Conservation (phyloP, 2,888 invertebrate species). For the Anorthoa munda region DNA sequence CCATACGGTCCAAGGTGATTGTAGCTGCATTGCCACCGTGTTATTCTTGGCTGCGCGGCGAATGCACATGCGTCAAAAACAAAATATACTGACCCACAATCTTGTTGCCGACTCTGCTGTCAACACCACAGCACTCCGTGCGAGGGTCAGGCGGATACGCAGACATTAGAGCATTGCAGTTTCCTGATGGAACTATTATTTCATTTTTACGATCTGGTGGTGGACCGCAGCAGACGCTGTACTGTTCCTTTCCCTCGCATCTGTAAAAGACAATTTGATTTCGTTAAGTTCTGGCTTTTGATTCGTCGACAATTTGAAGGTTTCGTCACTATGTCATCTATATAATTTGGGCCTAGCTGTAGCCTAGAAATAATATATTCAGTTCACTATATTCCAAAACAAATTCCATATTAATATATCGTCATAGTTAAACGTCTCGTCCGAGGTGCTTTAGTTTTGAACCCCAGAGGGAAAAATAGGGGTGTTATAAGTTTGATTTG, state of each 20-base stretch:
- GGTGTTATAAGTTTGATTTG: no score
- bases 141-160: slow-evolving; percentile 74
- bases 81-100: slow-evolving; percentile 74
- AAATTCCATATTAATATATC: background rate
- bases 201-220: background rate
- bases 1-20: background rate
- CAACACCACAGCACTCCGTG: slow-evolving; percentile 79
- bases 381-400: background rate
- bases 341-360: background rate
- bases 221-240: slow-evolving; percentile 79
- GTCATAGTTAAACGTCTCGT: background rate
- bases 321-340: background rate
- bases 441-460: background rate
- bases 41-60: no score
- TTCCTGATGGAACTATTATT: slow-evolving; percentile 12
- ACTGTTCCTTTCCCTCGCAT: slow-evolving; percentile 69
- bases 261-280: slow-evolving; percentile 54
- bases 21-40: background rate
- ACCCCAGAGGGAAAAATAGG: no score
- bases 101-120: slow-evolving; percentile 72
- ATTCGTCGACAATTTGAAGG: background rate
- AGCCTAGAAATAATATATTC: background rate
- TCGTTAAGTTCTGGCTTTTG: background rate
- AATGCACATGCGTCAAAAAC: background rate
- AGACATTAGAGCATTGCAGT: slow-evolving; percentile 60